These are phyloP conservation scores for Oxyteleia sp. DNA, from an alignment of 2,888 invertebrate genomes.

Conservation along the genomic window DNA sequence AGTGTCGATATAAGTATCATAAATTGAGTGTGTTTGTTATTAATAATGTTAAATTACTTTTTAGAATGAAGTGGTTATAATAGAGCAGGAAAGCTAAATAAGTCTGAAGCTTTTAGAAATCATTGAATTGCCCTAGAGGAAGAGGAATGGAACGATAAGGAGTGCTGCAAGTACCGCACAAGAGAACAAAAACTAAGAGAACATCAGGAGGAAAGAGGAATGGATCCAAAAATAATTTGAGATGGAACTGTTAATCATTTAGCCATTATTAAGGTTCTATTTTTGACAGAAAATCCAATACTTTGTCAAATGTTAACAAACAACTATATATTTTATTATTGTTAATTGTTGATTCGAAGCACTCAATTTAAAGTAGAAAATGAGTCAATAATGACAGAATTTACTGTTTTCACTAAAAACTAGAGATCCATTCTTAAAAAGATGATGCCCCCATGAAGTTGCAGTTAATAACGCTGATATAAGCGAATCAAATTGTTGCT, in stretches of 20 bases:
- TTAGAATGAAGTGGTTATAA: slow-evolving; percentile 28
- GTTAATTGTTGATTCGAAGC: too few relatives aligned
- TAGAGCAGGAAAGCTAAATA: slow-evolving; percentile 29
- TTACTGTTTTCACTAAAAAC: too few relatives aligned
- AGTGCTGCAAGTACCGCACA: slow-evolving; percentile 45
- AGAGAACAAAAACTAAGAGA: slow-evolving; percentile 51
- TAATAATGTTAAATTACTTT: slow-evolving; percentile 26
- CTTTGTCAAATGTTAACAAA: too few relatives aligned
- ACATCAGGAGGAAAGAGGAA: slow-evolving; percentile 36
- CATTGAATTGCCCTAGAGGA: slow-evolving; percentile 38
- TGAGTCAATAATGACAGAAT: too few relatives aligned
- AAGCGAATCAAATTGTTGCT: too few relatives aligned
- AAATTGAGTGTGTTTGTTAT: neutral
- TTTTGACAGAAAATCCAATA: too few relatives aligned
- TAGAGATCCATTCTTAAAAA: too few relatives aligned
- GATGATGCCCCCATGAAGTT: too few relatives aligned
- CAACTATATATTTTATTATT: too few relatives aligned
- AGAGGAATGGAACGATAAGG: slow-evolving; percentile 47
- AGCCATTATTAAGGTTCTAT: slow-evolving; percentile 3
- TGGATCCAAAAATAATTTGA: slow-evolving; percentile 37
- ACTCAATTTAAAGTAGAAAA: too few relatives aligned
- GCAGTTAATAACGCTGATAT: too few relatives aligned
- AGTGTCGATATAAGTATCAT: too few relatives aligned
- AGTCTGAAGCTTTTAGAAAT: slow-evolving; percentile 53
- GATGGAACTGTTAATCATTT: slow-evolving; percentile 14